Percentiles rank a stretch among this genome's conserved stretches.
Evolutionary conservation across 2,113 vertebrate species (phyloP).

Genomic region (Percina caprodes): DNA sequence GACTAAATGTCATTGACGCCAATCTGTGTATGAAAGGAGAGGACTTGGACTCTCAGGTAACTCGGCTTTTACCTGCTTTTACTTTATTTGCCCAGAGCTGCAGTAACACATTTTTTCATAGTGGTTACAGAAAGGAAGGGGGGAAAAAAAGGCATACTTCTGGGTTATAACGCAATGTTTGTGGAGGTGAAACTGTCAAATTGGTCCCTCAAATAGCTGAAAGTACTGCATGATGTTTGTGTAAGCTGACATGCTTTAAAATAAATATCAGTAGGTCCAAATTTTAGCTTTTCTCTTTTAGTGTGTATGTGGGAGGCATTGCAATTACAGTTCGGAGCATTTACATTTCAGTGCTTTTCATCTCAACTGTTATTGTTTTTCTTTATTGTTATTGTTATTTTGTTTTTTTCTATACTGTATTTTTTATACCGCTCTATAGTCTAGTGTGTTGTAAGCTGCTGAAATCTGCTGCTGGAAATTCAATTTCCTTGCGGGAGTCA

Average conservation of each 20-base stretch:
- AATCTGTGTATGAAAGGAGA: conserved; percentile 99
- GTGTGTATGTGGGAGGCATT: neutral
- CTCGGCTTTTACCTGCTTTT: neutral
- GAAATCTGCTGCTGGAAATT: too few relatives aligned
- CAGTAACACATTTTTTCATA: neutral
- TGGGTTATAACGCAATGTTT: neutral
- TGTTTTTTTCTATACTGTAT: too few relatives aligned
- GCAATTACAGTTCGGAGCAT: neutral
- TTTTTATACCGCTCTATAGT: too few relatives aligned
- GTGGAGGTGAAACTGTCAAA: neutral
- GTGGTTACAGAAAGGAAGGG: neutral
- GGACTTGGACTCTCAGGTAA: conserved; percentile 97
- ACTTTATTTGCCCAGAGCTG: neutral
- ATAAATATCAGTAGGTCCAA: neutral
- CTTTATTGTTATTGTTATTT: too few relatives aligned
- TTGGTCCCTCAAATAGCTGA: neutral
- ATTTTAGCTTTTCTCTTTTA: neutral
- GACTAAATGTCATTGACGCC: conserved; percentile 97
- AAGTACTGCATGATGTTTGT: neutral
- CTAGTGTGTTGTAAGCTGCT: too few relatives aligned
- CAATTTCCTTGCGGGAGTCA: too few relatives aligned
- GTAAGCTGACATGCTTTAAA: neutral
- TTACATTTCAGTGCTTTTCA: too few relatives aligned
- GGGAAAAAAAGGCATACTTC: neutral
- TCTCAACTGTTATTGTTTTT: too few relatives aligned